These are phyloP conservation scores for Galago senegalensis DNA, from an alignment of 2,797 vertebrate genomes.

Conservation along the genomic window DNA sequence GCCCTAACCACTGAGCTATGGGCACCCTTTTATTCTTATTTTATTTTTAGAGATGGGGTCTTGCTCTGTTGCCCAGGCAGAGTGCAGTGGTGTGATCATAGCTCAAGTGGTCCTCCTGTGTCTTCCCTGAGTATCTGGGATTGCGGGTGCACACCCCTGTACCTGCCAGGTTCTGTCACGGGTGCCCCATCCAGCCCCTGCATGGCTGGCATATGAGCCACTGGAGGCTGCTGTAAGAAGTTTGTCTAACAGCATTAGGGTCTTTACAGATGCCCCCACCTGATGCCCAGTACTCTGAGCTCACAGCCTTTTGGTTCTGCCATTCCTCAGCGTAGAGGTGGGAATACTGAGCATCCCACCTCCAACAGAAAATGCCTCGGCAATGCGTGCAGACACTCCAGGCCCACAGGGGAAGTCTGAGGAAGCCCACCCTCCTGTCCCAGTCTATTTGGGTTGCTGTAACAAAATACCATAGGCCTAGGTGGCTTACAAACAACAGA, in stretches of 20 bases:
- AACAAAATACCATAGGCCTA: not conserved
- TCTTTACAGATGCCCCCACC: not conserved
- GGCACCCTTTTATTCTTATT: not conserved
- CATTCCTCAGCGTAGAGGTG: not conserved
- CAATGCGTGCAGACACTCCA: not conserved
- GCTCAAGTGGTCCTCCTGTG: not conserved
- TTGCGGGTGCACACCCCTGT: not conserved
- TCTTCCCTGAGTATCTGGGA: not conserved
- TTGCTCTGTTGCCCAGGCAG: not conserved
- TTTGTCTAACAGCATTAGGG: not conserved
- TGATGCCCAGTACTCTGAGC: rapidly evolving
- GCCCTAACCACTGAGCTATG: too few relatives aligned
- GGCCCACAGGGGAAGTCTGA: not conserved
- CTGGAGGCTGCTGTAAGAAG: not conserved
- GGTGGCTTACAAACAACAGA: not conserved
- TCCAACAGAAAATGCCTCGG: not conserved
- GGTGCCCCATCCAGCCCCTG: rapidly evolving
- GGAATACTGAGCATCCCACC: not conserved
- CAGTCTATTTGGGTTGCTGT: not conserved
- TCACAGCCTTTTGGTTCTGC: not conserved
- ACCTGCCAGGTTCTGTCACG: not conserved
- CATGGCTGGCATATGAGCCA: too few relatives aligned
- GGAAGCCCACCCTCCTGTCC: not conserved
- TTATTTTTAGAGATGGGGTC: not conserved
- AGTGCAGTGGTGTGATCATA: not conserved